Evolutionary conservation across 2,888 invertebrate genomes (phyloP).

Genomic region (Trypoxylon attenuatum): DNA sequence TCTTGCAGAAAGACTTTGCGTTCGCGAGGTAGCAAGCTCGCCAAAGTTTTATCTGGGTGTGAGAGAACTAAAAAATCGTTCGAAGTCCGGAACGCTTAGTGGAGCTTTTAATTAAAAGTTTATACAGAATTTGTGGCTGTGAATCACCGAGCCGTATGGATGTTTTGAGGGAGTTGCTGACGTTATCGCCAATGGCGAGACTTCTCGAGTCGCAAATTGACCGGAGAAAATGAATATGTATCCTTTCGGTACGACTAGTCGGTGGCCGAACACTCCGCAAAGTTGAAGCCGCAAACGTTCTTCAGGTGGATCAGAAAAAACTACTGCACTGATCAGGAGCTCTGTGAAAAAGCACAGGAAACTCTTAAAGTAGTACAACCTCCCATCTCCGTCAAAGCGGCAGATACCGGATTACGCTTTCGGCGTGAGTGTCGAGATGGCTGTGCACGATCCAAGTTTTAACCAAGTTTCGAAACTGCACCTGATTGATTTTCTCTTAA

Average conservation of each 20-base stretch:
- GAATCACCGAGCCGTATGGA: constrained; percentile 32
- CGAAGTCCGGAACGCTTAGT: constrained; percentile 22
- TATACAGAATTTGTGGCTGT: constrained; percentile 18
- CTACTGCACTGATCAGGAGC: not conserved
- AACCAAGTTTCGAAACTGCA: constrained; percentile 63
- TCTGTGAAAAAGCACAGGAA: not conserved
- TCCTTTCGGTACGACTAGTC: not conserved
- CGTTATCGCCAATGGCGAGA: no score
- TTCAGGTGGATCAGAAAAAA: not conserved
- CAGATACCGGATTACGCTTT: not conserved
- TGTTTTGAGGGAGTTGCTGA: constrained; percentile 25
- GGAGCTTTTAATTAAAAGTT: constrained; percentile 55
- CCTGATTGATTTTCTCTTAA: constrained; percentile 70
- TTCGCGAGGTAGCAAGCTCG: not conserved
- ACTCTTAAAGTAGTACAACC: not conserved
- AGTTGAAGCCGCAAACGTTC: no score
- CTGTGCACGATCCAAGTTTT: constrained; percentile 54
- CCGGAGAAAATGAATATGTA: no score
- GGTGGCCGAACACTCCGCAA: no score
- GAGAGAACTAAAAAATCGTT: constrained; percentile 18
- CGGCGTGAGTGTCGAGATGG: not conserved
- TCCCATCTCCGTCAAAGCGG: not conserved
- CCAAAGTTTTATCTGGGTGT: constrained; percentile 17
- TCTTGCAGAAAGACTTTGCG: constrained; percentile 32
- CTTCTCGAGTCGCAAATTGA: no score